Percentiles rank a stretch among this genome's conserved stretches.
These are phyloP conservation scores for Polypedilum pembai DNA, from an alignment of 1,140 invertebrate genomes.

Conservation along the genomic window DNA sequence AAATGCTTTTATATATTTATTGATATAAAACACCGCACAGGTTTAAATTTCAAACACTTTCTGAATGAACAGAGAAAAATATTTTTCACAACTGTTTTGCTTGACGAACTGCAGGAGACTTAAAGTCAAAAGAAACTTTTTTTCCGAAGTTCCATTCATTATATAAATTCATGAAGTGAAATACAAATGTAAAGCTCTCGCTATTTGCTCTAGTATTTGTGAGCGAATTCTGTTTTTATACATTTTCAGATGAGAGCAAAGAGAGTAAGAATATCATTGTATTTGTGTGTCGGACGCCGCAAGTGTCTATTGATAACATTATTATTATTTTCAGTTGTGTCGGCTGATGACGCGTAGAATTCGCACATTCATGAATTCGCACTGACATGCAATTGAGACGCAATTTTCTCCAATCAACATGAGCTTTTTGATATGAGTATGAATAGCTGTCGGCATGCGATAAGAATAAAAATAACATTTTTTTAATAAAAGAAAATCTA, in stretches of 20 bases:
- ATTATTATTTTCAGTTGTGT: slow-evolving; percentile 1
- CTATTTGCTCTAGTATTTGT: not conserved
- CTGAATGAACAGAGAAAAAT: not conserved
- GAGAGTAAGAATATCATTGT: not conserved
- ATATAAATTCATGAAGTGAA: slow-evolving; percentile 16
- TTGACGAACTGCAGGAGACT: slow-evolving; percentile 24
- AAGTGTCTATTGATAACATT: slow-evolving; percentile 13
- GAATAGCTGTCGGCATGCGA: too few relatives aligned
- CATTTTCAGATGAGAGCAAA: not conserved
- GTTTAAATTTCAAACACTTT: not conserved
- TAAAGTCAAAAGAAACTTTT: slow-evolving; percentile 27
- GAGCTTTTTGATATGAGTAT: not conserved
- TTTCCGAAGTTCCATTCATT: slow-evolving; percentile 26
- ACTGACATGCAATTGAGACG: not conserved
- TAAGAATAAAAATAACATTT: too few relatives aligned
- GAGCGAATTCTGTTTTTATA: not conserved
- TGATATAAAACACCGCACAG: not conserved
- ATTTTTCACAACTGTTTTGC: slow-evolving; percentile 22
- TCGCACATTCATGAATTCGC: not conserved
- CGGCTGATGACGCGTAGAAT: slow-evolving; percentile 10
- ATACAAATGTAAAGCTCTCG: slow-evolving; percentile 7
- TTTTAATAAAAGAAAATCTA: too few relatives aligned
- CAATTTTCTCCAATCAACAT: not conserved
- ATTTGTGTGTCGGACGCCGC: not conserved
- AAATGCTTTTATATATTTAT: too few relatives aligned